A percentile compares a stretch with the other conserved stretches of the same genome.
Evolutionary conservation across 1,140 invertebrate species (phyloP).

Genomic region (Eulimnadia texana): DNA sequence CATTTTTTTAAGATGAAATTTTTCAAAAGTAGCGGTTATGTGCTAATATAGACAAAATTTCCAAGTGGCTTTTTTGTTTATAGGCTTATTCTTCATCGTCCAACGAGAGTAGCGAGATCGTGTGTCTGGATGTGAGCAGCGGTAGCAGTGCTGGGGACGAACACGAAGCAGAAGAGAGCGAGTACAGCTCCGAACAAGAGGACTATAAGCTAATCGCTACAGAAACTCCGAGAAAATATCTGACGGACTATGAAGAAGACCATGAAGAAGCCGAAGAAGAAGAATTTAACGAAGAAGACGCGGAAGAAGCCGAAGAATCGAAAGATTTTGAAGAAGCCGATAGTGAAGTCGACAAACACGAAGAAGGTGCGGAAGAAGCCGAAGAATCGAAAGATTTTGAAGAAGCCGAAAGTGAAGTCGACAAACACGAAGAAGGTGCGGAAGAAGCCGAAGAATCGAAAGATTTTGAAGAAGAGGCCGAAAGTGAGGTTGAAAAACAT

Average conservation of each 20-base stretch:
- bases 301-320: background rate
- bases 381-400: background rate
- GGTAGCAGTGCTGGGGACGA: background rate
- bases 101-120: constrained; percentile 1
- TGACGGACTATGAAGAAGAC: background rate
- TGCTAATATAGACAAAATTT: background rate
- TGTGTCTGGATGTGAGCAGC: constrained; percentile 5
- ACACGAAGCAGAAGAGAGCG: background rate
- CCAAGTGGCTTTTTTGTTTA: background rate
- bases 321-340: background rate
- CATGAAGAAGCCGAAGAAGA: background rate
- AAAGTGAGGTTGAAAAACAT: no score
- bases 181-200: background rate
- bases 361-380: background rate
- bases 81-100: background rate
- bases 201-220: background rate
- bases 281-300: background rate
- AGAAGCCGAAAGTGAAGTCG: no score
- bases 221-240: no score
- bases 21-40: no score
- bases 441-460: background rate
- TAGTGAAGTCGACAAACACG: no score
- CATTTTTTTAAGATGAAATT: no score
- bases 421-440: background rate
- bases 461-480: background rate